These are phyloP conservation scores for Ariolimax columbianus DNA, from an alignment of 2,888 invertebrate genomes.

Conservation along the genomic window DNA sequence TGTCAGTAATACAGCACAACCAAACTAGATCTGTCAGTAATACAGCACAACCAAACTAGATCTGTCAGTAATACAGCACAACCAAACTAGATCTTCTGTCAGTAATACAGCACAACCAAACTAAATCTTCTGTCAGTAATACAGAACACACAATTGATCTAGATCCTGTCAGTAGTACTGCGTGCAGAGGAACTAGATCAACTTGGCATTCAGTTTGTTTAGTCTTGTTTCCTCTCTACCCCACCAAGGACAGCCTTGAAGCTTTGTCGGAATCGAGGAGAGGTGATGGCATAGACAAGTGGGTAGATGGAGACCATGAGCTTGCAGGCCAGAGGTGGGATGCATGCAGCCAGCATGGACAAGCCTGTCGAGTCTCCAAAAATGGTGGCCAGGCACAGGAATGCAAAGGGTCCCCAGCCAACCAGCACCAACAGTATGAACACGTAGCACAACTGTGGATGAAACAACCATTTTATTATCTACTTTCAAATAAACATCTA, in stretches of 20 bases:
- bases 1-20: too few species aligned
- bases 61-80: too few species aligned
- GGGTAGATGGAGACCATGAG: constrained; percentile 54
- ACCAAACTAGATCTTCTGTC: too few species aligned
- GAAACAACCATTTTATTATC: too few species aligned
- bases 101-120: too few species aligned
- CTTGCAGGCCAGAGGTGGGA: constrained; percentile 58
- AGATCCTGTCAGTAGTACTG: too few species aligned
- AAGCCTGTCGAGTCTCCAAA: constrained; percentile 52
- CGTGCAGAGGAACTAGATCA: too few species aligned
- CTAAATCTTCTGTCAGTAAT: too few species aligned
- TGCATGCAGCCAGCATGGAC: constrained; percentile 54
- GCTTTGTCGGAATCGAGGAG: constrained; percentile 50
- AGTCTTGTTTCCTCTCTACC: constrained; percentile 23
- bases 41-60: too few species aligned
- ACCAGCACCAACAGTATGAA: constrained; percentile 58
- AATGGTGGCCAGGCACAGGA: constrained; percentile 59
- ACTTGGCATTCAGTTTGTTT: too few species aligned
- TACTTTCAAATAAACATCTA: background rate
- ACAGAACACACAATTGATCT: background rate
- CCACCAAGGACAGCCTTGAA: constrained; percentile 43
- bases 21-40: too few species aligned
- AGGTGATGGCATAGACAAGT: constrained; percentile 51
- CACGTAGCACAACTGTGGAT: constrained; percentile 60
- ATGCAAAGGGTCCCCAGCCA: constrained; percentile 66